Evolutionary conservation across 2,797 vertebrate species (phyloP).

Genomic region (Echeneis naucrates): DNA sequence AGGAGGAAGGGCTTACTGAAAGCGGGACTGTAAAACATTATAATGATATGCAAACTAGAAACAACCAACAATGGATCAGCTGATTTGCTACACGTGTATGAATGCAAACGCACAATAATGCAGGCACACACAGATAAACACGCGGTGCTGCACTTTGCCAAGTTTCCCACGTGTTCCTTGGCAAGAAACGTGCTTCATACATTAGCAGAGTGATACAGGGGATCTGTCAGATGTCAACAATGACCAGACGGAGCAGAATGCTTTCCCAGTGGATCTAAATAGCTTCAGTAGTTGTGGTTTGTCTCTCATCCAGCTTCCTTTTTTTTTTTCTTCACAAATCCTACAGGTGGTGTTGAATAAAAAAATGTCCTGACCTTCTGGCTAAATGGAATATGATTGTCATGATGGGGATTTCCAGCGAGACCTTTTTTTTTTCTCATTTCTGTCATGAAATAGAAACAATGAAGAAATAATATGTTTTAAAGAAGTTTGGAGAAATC

Average conservation of each 20-base stretch:
- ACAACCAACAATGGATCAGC: slow-evolving; percentile 73
- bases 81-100: slow-evolving; percentile 50
- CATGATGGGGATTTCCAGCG: slow-evolving; percentile 18
- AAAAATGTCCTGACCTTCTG: background rate
- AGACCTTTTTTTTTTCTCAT: slow-evolving; percentile 1
- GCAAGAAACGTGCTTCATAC: slow-evolving; percentile 37
- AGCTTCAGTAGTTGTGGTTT: background rate
- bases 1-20: slow-evolving; percentile 54
- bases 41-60: slow-evolving; percentile 74
- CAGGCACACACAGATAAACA: background rate
- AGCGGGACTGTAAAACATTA: slow-evolving; percentile 75
- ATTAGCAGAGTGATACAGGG: slow-evolving; percentile 46
- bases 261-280: slow-evolving; percentile 10
- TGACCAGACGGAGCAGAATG: slow-evolving; percentile 1
- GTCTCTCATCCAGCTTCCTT: background rate
- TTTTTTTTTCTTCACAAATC: background rate
- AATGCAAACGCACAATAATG: slow-evolving; percentile 23
- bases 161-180: slow-evolving; percentile 57
- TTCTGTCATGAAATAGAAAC: slow-evolving; percentile 10
- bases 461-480: background rate
- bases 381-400: slow-evolving; percentile 9
- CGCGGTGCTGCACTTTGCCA: slow-evolving; percentile 29
- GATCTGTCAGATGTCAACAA: slow-evolving; percentile 26
- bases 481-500: too few species aligned
- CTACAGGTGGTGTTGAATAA: background rate